These are phyloP conservation scores for Artemia sinica DNA, from an alignment of 2,888 invertebrate genomes.

Conservation along the genomic window DNA sequence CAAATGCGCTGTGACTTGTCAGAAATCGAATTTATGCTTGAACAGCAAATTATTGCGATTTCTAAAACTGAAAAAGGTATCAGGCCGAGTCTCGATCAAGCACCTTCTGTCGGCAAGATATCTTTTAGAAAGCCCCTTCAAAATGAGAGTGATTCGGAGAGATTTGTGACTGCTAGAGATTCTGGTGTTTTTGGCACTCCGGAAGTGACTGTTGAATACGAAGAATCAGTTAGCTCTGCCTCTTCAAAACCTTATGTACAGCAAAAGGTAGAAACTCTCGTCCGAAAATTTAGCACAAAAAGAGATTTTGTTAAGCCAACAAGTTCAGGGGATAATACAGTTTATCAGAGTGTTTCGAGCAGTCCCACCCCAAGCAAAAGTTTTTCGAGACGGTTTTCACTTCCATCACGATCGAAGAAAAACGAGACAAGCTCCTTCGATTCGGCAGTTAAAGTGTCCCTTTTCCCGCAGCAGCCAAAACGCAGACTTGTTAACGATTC, in stretches of 20 bases:
- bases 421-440: neutral
- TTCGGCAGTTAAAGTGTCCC: neutral
- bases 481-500: neutral
- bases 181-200: conserved; percentile 2
- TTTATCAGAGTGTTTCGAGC: neutral
- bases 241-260: neutral
- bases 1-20: neutral
- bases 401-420: conserved; percentile 6
- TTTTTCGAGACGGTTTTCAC: neutral
- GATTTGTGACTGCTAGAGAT: neutral
- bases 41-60: neutral
- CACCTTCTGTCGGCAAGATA: neutral
- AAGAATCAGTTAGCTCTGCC: neutral
- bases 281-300: neutral
- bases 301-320: neutral
- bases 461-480: neutral
- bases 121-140: too few species aligned
- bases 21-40: neutral
- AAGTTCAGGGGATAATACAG: neutral
- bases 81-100: neutral
- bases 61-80: neutral
- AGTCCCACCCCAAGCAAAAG: neutral
- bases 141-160: neutral
- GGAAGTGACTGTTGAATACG: neutral
- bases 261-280: conserved; percentile 4